These are phyloP conservation scores for Scaptomyza parva DNA, from an alignment of 2,888 invertebrate species.

Conservation along the genomic window DNA sequence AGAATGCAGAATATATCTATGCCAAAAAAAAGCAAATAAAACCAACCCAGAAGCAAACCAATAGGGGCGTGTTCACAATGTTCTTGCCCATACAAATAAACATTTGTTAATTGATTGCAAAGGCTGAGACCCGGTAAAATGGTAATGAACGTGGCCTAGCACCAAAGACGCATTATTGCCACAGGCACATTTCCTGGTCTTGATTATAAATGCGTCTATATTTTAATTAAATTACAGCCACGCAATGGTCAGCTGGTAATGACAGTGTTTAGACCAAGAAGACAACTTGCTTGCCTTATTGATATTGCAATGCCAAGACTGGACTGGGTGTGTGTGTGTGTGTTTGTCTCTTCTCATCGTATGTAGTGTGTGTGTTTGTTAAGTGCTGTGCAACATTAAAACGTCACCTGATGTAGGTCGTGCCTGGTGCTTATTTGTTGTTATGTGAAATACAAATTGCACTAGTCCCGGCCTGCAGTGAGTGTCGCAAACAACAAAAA, in stretches of 20 bases:
- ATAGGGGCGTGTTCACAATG: conserved; percentile 20
- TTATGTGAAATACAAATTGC: conserved; percentile 86
- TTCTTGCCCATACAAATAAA: conserved; percentile 28
- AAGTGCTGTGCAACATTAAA: conserved; percentile 67
- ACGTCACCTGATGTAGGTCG: conserved; percentile 86
- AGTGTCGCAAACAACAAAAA: conserved; percentile 72
- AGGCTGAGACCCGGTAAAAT: conserved; percentile 11
- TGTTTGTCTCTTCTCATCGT: too few relatives aligned
- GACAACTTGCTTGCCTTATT: conserved; percentile 55
- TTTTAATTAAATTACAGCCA: conserved; percentile 74
- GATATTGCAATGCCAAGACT: conserved; percentile 49
- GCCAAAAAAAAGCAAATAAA: conserved; percentile 36
- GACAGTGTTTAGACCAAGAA: conserved; percentile 55
- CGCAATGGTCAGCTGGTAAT: conserved; percentile 49
- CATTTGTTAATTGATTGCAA: conserved; percentile 35
- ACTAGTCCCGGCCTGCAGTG: conserved; percentile 88
- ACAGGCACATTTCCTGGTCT: conserved; percentile 22
- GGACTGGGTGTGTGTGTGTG: conserved; percentile 16
- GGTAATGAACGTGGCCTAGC: conserved; percentile 31
- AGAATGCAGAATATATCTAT: conserved; percentile 4
- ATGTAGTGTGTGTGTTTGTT: conserved; percentile 22
- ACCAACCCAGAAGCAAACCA: conserved; percentile 19
- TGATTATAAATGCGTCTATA: conserved; percentile 65
- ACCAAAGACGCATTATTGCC: conserved; percentile 17
- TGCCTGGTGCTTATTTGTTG: conserved; percentile 87